A percentile compares a stretch with the other conserved stretches of the same genome.
phyloP scores from a whole-genome alignment of 2,797 vertebrate genomes.

The Trematomus bernacchii region DNA sequence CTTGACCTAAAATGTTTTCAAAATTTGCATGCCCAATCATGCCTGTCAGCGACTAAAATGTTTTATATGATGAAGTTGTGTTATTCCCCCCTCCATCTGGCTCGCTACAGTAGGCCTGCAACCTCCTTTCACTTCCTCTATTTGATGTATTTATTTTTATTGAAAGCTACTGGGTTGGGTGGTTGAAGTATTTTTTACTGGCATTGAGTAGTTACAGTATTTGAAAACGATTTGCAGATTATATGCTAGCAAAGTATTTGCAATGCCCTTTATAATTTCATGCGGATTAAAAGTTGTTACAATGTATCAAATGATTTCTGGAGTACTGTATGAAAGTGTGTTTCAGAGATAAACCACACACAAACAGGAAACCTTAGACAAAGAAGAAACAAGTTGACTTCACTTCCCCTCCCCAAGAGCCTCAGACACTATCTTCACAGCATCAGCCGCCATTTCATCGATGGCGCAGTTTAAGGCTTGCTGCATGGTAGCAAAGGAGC shows the following conservation, averaged over 20 bases:
- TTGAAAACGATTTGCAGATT: neutral
- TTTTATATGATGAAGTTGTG: neutral
- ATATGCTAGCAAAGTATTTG: neutral
- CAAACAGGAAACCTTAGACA: conserved; percentile 27
- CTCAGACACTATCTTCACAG: conserved; percentile 71
- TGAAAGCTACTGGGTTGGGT: neutral
- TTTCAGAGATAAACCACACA: neutral
- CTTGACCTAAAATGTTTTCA: conserved; percentile 14
- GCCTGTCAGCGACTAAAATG: neutral
- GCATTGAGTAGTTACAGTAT: neutral
- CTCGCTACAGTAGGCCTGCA: neutral
- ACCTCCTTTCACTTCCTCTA: conserved; percentile 52
- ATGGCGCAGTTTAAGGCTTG: conserved; percentile 78
- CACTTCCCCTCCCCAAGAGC: conserved; percentile 58
- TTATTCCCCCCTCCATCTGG: neutral
- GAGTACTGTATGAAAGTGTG: neutral
- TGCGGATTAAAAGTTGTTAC: neutral
- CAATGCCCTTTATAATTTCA: neutral
- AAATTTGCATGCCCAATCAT: conserved; percentile 59
- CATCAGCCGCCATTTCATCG: conserved; percentile 82
- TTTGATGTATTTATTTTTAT: conserved; percentile 15
- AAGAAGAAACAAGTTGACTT: conserved; percentile 1
- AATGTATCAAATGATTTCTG: neutral
- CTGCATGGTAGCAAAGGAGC: conserved; percentile 82
- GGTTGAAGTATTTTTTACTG: no score